Base-by-base conservation (phyloP, 2,888 invertebrate genomes). In the Emmelina monodactyla region DNA sequence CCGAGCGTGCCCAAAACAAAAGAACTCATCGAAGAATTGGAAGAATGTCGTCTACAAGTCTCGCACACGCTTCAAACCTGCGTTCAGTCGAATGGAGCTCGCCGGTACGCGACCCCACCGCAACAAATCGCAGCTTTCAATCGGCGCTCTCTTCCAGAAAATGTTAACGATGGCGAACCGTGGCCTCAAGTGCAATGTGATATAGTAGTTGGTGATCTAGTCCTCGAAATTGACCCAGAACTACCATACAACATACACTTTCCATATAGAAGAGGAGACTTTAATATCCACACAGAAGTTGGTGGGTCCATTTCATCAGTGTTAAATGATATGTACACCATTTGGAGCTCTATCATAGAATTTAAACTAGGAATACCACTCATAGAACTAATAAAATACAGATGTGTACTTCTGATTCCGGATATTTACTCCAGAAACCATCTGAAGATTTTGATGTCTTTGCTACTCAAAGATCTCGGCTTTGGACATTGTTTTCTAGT, bases 91-190 rank as follows among this genome's bases (percentile, higher is more conserved):
- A 90, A 92, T 51, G 94, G 93, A 1, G 83, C 89, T 1, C 69
- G 91, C 37, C 76, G 92, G 16, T 88, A 92, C 47, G 92, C 92
- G 0, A 94, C 94, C 1, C 92, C 94, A 1, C 92, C 93, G 0
- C 92, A 94, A 52, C 93, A 94, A 75, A 91, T 94, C 34, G 89
- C 93, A 1, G 91, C 91, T 0, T 92, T 92, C 50, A 96, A 97
- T 64, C 83, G 91, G 28, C 79, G 91, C 40, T 89, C 91, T 1
- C 72, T 84, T 28, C 89, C 92, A 0, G 92, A 92, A 59, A 68
- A 79, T 29, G 68, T 83, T 0, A 80, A 72, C 6, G 78, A 82
- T 3, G 83, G 81, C 2, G 82, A 82, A 25, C 83, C 83, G 0
- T 88, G 88, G 87, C 68, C 85, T 0, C 83, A 85, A 61, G 82